Evolutionary conservation across 2,888 invertebrate species (phyloP), one percentile per base, ranked within the genome.

Genomic region (Cryptus armator): DNA sequence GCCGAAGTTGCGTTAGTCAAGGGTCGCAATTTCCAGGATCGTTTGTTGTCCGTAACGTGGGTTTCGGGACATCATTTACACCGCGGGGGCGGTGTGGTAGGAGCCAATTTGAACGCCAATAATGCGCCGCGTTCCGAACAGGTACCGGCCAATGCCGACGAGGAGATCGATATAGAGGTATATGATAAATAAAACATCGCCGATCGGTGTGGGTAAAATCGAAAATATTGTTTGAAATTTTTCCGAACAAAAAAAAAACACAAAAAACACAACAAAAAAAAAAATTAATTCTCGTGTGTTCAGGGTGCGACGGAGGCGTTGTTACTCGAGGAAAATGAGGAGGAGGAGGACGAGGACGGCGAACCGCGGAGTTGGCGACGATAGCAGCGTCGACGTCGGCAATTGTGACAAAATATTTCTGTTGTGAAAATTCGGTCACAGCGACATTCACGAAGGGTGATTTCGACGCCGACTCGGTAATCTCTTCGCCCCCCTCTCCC

Each of bases 281-380:
- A 29, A 32, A 32, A 62, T 32, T 37, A 19, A 37, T 76, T 81
- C 43, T 37, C n/a, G 62, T 62, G 24, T 87, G 86, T 62, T 12
- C 67, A 93, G 93, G 92, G 92, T 53, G 90, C 90, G 67, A 94
- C 95, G 77, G 96, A 96, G 88, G 96, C 97, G 90, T 94, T 97
- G 76, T 95, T 97, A 24, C 95, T 98, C 12, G 97, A 97, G 89
- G 97, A 96, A 89, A 97, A 97, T 89, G 97, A 98, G 91, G 98
- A 98, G 85, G 98, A 98, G 71, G 98, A 98, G 64, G 97, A 98
- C 14, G 97, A 96, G 67, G 96, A 96, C 86, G 97, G 97, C 59
- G 97, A 97, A 93, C 97, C 97, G 89, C 95, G 98, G 87, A 97
- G 98, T 37, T 98, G 98, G 98, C 95, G 98, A 87, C 98, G 98